Evolutionary conservation across 2,888 invertebrate species (phyloP), one percentile per base, ranked within the genome.

Genomic region (Drosophila glabriapex): DNA sequence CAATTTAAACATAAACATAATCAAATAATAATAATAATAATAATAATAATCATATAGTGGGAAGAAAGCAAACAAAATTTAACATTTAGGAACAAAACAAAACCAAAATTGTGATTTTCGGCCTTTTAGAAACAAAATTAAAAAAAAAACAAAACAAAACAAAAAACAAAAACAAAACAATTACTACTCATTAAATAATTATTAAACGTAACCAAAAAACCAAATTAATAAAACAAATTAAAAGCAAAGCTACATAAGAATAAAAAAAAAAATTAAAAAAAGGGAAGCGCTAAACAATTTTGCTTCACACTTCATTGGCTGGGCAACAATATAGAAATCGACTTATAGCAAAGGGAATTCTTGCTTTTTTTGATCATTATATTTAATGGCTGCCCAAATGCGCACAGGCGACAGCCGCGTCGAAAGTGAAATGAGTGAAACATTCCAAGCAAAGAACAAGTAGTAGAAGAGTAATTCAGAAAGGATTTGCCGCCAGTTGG

Each of bases 61-160:
- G 63, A 67, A 58, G 65, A 76, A 71, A 56, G 70, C 63, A 80
- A 76, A 82, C 82, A 85, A 89, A 89, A 89, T 89, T 89, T 82
- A 85, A 91, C 68, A 73, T 92, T 92, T 91, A 91, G 90, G 89
- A 92, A 87, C 84, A 91, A 82, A 85, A 80, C 76, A 78, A 90
- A 91, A 91, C 83, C 92, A 89, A 92, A 92, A 92, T 91, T 91
- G 91, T 91, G 92, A 92, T 92, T 92, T 91, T 91, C 91, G 91
- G 92, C 91, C 92, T 92, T 91, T 91, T 91, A 91, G 86, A 85
- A 91, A 91, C 88, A 89, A 89, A 89, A 89, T 89, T 88, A 82
- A 74, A 76, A 78, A 74, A 76, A 78, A 73, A 69, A 22, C 22
- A 12, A 2, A 41, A 7, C 28, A 41, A 41, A n/a, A 43, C 2